phyloP scores from a whole-genome alignment of 2,797 vertebrate genomes.

The Linurgus olivaceus region DNA sequence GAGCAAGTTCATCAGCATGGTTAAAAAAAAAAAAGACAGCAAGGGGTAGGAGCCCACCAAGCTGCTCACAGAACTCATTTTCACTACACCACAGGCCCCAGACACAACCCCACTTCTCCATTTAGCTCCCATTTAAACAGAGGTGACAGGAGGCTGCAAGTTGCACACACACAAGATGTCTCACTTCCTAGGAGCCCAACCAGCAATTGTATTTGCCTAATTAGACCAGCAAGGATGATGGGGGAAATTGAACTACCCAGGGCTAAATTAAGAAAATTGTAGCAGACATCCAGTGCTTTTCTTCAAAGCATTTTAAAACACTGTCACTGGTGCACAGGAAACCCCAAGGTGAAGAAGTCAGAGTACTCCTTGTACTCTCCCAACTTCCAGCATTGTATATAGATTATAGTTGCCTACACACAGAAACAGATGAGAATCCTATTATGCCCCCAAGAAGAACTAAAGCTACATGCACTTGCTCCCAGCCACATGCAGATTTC shows the following conservation, averaged over 20 bases:
- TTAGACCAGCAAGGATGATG: neutral
- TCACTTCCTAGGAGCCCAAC: neutral
- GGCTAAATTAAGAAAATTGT: neutral
- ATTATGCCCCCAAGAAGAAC: neutral
- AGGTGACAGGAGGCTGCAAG: neutral
- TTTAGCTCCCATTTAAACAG: fast-evolving
- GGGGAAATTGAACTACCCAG: neutral
- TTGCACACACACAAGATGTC: neutral
- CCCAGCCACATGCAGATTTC: neutral
- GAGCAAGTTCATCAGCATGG: neutral
- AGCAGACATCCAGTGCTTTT: neutral
- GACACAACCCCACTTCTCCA: neutral
- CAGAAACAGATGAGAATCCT: neutral
- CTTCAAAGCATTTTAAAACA: neutral
- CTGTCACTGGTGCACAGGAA: neutral
- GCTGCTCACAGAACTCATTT: neutral
- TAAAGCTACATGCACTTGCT: neutral
- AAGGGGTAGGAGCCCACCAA: neutral
- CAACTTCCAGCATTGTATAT: neutral
- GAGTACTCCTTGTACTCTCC: neutral
- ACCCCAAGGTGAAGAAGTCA: neutral
- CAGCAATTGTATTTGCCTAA: neutral
- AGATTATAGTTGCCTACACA: neutral
- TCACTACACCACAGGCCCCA: neutral
- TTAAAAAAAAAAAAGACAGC: neutral